Evolutionary conservation across 2,888 invertebrate genomes (phyloP).

Genomic region (Drosophila limbata): DNA sequence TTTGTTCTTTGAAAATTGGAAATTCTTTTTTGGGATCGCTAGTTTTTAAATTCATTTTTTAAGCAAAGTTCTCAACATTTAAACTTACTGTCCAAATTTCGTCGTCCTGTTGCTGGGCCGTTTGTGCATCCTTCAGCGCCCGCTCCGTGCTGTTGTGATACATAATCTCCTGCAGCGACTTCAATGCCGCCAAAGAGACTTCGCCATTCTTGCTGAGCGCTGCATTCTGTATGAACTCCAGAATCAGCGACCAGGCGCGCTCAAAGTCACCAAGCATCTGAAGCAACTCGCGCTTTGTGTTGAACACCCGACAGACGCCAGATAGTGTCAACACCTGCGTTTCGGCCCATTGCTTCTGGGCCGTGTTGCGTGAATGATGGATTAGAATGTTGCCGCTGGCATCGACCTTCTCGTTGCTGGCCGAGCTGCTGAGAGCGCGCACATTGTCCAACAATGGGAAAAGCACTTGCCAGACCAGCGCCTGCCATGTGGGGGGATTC

Average conservation of each 20-base stretch:
- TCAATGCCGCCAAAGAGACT: constrained; percentile 97
- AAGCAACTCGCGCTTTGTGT: constrained; percentile 94
- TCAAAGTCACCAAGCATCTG: constrained; percentile 95
- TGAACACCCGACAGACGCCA: constrained; percentile 97
- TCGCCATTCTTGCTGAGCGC: constrained; percentile 97
- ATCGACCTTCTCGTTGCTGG: constrained; percentile 90
- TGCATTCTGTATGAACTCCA: constrained; percentile 97
- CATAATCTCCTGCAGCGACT: constrained; percentile 98
- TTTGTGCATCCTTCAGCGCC: constrained; percentile 82
- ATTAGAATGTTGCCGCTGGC: constrained; percentile 97
- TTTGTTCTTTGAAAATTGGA: background rate
- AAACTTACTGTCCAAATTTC: constrained; percentile 89
- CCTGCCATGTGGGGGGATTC: constrained; percentile 96
- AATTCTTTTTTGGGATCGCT: background rate
- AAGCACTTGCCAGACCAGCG: constrained; percentile 96
- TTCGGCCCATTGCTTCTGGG: constrained; percentile 99
- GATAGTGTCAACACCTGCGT: constrained; percentile 96
- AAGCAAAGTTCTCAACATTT: background rate
- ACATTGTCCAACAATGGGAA: constrained; percentile 98
- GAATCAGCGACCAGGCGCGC: constrained; percentile 95
- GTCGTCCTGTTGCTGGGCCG: constrained; percentile 84
- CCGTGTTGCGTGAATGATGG: constrained; percentile 99
- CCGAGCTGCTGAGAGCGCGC: constrained; percentile 88
- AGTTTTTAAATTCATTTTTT: background rate
- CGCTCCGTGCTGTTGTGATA: constrained; percentile 87